These are phyloP conservation scores for Bostrychus sinensis DNA, from an alignment of 2,113 vertebrate genomes.

Conservation along the genomic window DNA sequence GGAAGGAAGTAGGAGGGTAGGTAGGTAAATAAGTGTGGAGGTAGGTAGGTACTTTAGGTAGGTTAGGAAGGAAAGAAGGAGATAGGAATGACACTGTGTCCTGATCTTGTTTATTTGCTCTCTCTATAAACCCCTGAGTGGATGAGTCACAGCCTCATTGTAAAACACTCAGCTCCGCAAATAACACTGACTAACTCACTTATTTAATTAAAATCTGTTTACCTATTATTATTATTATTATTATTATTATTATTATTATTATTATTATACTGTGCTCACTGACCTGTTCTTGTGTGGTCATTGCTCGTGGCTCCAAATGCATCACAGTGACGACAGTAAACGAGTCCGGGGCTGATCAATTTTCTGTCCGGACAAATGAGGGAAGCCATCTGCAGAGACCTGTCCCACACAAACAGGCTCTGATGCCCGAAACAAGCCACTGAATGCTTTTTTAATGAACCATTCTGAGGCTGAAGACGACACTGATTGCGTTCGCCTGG, in stretches of 20 bases:
- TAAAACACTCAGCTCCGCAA: not conserved
- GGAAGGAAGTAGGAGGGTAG: too few species aligned
- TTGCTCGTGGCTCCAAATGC: slow-evolving; percentile 4
- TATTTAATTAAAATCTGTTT: not conserved
- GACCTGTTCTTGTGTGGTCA: not conserved
- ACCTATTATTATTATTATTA: too few species aligned
- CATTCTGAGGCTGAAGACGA: not conserved
- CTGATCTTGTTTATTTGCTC: slow-evolving; percentile 18
- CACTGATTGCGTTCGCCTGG: not conserved
- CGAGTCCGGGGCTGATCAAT: slow-evolving; percentile 7
- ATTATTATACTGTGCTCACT: not conserved
- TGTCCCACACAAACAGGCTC: not conserved
- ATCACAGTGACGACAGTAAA: not conserved
- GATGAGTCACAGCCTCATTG: slow-evolving; percentile 36
- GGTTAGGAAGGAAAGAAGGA: not conserved
- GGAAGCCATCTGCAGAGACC: slow-evolving; percentile 6
- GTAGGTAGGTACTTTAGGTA: not conserved
- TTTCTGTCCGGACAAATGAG: slow-evolving; percentile 23
- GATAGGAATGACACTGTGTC: not conserved
- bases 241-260: too few species aligned
- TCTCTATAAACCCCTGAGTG: slow-evolving; percentile 32
- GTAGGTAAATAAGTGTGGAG: too few species aligned
- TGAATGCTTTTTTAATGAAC: not conserved
- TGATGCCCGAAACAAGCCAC: not conserved
- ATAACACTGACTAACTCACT: not conserved